Evolutionary conservation across 2,888 invertebrate genomes (phyloP), one percentile per base, ranked within the genome.

Genomic region (Drosophila infuscata): DNA sequence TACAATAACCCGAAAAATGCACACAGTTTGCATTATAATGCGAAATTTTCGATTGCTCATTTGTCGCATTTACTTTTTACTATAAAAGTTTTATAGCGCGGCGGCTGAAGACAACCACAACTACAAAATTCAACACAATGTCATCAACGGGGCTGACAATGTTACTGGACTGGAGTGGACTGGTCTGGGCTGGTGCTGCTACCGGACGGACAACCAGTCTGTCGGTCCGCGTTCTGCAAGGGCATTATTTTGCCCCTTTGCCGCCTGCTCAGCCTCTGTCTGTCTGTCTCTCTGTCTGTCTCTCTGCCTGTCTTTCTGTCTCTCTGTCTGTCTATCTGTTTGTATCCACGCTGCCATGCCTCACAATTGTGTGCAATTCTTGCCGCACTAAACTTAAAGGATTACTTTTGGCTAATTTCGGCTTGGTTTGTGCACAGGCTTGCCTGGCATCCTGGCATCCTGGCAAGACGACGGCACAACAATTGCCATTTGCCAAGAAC

Each of bases 11-110:
- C 87, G 87, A 85, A 85, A 88, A 89, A 86, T 88, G 84, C 86
- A 89, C 87, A 86, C 84, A 85, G 83, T 87, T 89, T 89, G 90
- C 90, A 90, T 86, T 88, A 91, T 91, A 91, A 88, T 84, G 81
- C 83, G 78, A 91, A 85, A 90, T 89, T 91, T 91, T 91, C 91
- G 91, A 91, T 91, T 91, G 91, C 91, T 91, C 91, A 90, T 90
- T 91, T 89, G 91, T 89, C 88, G 89, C 89, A 85, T 89, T 89
- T 88, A 89, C 88, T 82, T 85, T 87, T 83, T 84, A 79, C 84
- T 82, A 82, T 88, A 87, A 88, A 88, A 88, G 81, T 88, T 85
- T 87, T 87, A 83, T 86, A 69, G 86, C 80, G 74, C 69, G 64
- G 59, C 71, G 74, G 67, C 64, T 67, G 67, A 68, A 74, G 81